Conservation (phyloP, 1,140 invertebrate species). For the Drosophila simulans region DNA sequence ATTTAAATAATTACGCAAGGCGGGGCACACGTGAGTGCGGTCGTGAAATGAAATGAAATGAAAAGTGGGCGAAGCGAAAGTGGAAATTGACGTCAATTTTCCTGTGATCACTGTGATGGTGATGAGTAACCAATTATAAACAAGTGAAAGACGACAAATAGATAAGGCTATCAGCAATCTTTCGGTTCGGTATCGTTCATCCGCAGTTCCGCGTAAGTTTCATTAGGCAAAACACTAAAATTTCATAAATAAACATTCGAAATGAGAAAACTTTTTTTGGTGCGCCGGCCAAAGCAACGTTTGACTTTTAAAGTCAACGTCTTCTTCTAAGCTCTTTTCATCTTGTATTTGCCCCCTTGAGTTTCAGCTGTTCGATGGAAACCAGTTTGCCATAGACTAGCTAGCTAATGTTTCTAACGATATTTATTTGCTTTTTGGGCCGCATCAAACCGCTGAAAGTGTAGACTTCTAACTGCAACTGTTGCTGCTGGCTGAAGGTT, state of each 20-base stretch:
- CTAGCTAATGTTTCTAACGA: slow-evolving; percentile 46
- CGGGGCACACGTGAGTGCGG: slow-evolving; percentile 31
- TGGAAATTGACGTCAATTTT: slow-evolving; percentile 26
- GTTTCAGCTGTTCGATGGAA: slow-evolving; percentile 67
- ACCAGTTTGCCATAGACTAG: slow-evolving; percentile 58
- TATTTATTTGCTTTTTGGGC: slow-evolving; percentile 61
- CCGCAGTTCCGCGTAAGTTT: slow-evolving; percentile 42
- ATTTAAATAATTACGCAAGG: slow-evolving; percentile 56
- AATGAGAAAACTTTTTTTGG: not conserved
- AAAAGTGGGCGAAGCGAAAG: slow-evolving; percentile 49
- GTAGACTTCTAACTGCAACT: slow-evolving; percentile 24
- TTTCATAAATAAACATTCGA: slow-evolving; percentile 52
- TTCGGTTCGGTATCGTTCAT: slow-evolving; percentile 4
- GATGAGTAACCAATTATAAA: slow-evolving; percentile 19
- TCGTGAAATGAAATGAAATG: slow-evolving; percentile 23
- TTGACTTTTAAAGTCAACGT: slow-evolving; percentile 50
- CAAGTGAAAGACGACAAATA: slow-evolving; percentile 14
- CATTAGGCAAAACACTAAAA: slow-evolving; percentile 28
- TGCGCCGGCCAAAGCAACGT: slow-evolving; percentile 41
- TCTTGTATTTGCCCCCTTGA: slow-evolving; percentile 38
- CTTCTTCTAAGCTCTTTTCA: slow-evolving; percentile 16
- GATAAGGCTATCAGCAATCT: slow-evolving; percentile 35
- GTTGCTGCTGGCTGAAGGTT: slow-evolving; percentile 26
- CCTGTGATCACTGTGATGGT: slow-evolving; percentile 9
- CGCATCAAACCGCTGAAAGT: slow-evolving; percentile 50